Conservation (phyloP, 2,113 vertebrate genomes). For the Petromus typicus region DNA sequence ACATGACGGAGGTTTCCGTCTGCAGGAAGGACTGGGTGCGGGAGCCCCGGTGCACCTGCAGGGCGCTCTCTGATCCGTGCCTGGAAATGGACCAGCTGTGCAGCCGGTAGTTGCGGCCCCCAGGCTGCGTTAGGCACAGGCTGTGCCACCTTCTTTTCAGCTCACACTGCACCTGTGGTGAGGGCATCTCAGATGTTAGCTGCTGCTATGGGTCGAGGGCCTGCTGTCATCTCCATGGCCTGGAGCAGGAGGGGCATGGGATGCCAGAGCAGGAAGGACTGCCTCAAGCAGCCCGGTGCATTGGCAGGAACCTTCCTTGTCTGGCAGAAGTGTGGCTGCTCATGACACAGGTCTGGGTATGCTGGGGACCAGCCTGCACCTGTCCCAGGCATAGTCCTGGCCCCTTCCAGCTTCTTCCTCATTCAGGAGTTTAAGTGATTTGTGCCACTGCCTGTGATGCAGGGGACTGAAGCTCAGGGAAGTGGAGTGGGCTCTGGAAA, state of each 20-base stretch:
- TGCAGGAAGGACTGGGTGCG: conserved; percentile 93
- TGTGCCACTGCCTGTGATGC: no score
- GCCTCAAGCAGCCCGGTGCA: not conserved
- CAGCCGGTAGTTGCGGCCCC: conserved; percentile 85
- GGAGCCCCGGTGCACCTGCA: conserved; percentile 87
- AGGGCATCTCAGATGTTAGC: not conserved
- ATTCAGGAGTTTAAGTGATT: not conserved
- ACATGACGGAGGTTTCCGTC: conserved; percentile 94
- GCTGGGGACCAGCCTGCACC: not conserved
- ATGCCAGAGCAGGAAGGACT: not conserved
- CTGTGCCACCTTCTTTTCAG: conserved; percentile 92
- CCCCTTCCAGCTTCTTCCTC: not conserved
- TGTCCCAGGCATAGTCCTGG: not conserved
- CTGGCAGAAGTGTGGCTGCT: not conserved
- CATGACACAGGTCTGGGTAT: not conserved
- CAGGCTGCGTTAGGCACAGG: conserved; percentile 86
- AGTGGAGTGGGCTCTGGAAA: not conserved
- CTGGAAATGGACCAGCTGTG: conserved; percentile 87
- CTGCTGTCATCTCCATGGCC: not conserved
- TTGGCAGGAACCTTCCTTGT: not conserved
- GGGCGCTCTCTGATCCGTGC: conserved; percentile 87
- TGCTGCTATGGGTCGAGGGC: not conserved
- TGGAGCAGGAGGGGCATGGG: not conserved
- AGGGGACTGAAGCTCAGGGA: not conserved
- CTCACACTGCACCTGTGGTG: conserved; percentile 92